Evolutionary conservation across 2,888 invertebrate genomes (phyloP).

Genomic region (Watsonalla binaria): DNA sequence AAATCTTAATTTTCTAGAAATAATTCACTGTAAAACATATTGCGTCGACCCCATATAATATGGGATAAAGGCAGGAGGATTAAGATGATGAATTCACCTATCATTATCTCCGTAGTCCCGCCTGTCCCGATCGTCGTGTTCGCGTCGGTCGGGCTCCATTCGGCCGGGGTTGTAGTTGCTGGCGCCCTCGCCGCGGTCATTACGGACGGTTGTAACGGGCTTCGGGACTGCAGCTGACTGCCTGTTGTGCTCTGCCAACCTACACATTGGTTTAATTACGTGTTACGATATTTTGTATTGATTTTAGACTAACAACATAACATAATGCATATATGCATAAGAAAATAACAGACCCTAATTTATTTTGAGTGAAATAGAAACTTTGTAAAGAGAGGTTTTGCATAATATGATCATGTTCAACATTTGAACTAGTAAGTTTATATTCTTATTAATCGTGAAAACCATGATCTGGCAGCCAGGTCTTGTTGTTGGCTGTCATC

Average conservation of each 20-base stretch:
- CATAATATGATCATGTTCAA: too few relatives aligned
- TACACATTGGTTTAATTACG: constrained; percentile 18
- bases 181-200: constrained; percentile 20
- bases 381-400: too few relatives aligned
- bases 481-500: neutral
- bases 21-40: too few relatives aligned
- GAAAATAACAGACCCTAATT: too few relatives aligned
- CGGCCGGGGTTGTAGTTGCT: constrained; percentile 43
- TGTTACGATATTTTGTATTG: neutral
- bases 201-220: constrained; percentile 33
- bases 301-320: too few relatives aligned
- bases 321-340: too few relatives aligned
- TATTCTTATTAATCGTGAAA: neutral
- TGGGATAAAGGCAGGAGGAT: too few relatives aligned
- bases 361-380: too few relatives aligned
- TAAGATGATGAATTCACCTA: constrained; percentile 25
- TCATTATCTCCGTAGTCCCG: constrained; percentile 61
- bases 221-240: constrained; percentile 32
- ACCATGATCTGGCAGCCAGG: neutral
- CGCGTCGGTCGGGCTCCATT: constrained; percentile 56
- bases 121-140: constrained; percentile 66
- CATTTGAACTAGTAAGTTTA: too few relatives aligned
- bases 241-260: constrained; percentile 68
- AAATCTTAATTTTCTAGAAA: too few relatives aligned
- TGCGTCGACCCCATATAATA: neutral